phyloP scores from a whole-genome alignment of 2,888 invertebrate genomes.

The Zootermopsis nevadensis region DNA sequence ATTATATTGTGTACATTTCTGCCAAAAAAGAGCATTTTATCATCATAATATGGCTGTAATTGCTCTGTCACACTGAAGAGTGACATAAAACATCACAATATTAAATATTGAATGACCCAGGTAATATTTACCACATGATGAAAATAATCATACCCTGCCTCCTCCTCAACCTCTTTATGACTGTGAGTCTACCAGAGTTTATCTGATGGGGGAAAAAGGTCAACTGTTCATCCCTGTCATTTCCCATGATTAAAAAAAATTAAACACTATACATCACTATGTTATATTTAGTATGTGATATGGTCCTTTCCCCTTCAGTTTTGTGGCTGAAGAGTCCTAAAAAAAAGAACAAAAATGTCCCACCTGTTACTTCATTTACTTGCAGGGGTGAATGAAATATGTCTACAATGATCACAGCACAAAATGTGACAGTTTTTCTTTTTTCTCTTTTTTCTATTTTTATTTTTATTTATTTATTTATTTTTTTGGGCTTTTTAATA shows the following conservation, averaged over 20 bases:
- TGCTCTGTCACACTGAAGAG: conserved; percentile 32
- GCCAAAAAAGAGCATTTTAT: conserved; percentile 34
- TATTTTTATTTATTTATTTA: too few species aligned
- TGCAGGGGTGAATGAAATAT: conserved; percentile 36
- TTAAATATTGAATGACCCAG: conserved; percentile 27
- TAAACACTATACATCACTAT: conserved; percentile 35
- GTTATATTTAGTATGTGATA: conserved; percentile 37
- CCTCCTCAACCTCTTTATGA: conserved; percentile 16
- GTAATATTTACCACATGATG: conserved; percentile 27
- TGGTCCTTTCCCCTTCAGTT: conserved; percentile 36
- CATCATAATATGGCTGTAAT: conserved; percentile 30
- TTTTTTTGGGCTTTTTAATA: too few species aligned
- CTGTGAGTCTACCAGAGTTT: conserved; percentile 7
- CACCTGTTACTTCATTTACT: conserved; percentile 25
- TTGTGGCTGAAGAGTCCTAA: conserved; percentile 32
- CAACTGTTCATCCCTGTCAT: conserved; percentile 29
- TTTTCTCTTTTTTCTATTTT: conserved; percentile 42
- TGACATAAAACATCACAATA: conserved; percentile 41
- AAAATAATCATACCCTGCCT: conserved; percentile 27
- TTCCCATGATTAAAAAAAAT: conserved; percentile 26
- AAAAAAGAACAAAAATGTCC: conserved; percentile 37
- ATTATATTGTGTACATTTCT: conserved; percentile 41
- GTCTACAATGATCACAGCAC: conserved; percentile 40
- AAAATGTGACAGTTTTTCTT: conserved; percentile 44
- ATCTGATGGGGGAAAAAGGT: not conserved